These are phyloP conservation scores for Sebastolobus altivelis DNA, from an alignment of 2,797 vertebrate species.

Conservation along the genomic window DNA sequence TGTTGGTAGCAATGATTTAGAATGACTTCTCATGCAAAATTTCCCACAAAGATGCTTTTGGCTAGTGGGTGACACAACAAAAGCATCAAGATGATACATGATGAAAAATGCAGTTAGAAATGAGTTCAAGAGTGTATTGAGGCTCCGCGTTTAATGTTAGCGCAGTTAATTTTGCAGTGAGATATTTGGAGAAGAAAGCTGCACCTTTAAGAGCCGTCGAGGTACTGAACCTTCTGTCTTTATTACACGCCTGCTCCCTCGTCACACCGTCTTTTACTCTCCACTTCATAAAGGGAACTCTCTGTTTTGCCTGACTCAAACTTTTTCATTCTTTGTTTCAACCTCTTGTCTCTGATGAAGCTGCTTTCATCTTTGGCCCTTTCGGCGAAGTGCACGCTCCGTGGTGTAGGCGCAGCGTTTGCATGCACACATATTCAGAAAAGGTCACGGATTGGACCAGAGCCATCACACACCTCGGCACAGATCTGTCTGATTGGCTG, in stretches of 20 bases:
- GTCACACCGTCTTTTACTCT: conserved; percentile 28
- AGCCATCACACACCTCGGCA: conserved; percentile 39
- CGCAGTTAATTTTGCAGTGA: background rate
- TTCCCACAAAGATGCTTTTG: background rate
- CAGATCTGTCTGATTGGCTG: conserved; percentile 55
- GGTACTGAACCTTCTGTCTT: conserved; percentile 21
- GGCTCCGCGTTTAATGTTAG: background rate
- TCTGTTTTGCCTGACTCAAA: conserved; percentile 38
- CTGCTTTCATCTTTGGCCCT: conserved; percentile 52
- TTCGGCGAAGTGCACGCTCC: conserved; percentile 2
- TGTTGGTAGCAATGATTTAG: background rate
- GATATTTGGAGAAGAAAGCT: conserved; percentile 21
- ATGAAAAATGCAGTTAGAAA: background rate
- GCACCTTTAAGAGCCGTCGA: conserved; percentile 1
- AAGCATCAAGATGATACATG: background rate
- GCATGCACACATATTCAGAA: conserved; percentile 15
- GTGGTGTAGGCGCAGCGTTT: background rate
- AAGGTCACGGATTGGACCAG: conserved; percentile 49
- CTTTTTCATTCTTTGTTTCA: conserved; percentile 25
- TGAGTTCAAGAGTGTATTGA: conserved; percentile 1
- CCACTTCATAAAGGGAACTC: conserved; percentile 18
- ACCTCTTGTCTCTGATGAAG: conserved; percentile 37
- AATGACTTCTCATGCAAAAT: background rate
- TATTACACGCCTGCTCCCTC: conserved; percentile 23
- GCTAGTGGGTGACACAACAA: background rate